Base-by-base conservation (phyloP, 2,888 invertebrate species). In the Ormia ochracea region DNA sequence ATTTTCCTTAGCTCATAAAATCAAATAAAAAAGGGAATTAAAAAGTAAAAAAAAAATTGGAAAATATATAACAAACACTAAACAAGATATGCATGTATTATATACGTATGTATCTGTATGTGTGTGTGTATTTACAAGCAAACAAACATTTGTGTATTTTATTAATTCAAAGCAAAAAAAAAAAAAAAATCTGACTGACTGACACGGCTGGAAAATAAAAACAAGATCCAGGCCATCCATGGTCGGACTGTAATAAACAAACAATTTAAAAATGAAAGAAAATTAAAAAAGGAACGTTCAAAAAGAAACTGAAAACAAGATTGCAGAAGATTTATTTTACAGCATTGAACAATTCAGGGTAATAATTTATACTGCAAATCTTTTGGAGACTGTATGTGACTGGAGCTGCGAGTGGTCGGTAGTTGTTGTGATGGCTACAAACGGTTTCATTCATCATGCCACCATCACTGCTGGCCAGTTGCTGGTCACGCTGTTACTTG, bases 251-350 rank as follows among this genome's bases (percentile, higher is more conserved):
- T 61, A 61, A 56, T 68, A 78, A 74, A 78, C 45, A 59, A 78
- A 74, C 65, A 78, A 70, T 59, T 50, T 10, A 69, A 63, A 68
- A 77, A 63, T 36, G 23, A 61, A 61, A 61, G 14, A 36, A 10
- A 26, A 54, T 66, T 36, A 50, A 14, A 58, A 45, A n/a, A 52
- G 54, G 21, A 61, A 33, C 4, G 28, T 17, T 23, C 52, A 56
- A 59, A 58, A 65, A 59, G 58, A 38, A 45, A 65, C 59, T 33
- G 45, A 74, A 75, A 72, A 78, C 70, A 83, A 84, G 88, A 87
- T 87, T 86, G 85, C 78, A 83, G 83, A 87, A 88, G 87, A 87
- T 87, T 87, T 88, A 87, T 88, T 85, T 84, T 81, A 79, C 84
- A 83, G 82, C 77, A 72, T 78, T 84, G 85, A 84, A 85, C 86